phyloP scores from a whole-genome alignment of 2,797 vertebrate species.

The Chaenodraco wilsoni region DNA sequence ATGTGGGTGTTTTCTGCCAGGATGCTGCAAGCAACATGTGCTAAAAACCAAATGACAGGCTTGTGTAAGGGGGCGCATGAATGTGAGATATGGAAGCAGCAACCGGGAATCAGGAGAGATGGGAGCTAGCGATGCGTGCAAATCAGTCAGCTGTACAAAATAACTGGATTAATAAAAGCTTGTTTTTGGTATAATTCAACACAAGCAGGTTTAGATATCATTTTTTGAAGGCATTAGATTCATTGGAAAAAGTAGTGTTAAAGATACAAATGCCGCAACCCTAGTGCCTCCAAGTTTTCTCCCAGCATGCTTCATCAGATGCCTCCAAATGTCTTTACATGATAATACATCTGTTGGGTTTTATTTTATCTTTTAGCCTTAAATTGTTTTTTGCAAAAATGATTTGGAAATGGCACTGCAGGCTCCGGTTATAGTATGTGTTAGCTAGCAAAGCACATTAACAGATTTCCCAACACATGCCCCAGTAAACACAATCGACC shows the following conservation, averaged over 20 bases:
- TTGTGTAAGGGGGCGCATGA: slow-evolving; percentile 11
- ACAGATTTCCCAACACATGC: slow-evolving; percentile 26
- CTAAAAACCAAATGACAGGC: slow-evolving; percentile 34
- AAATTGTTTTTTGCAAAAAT: slow-evolving; percentile 34
- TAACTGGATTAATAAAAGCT: neutral
- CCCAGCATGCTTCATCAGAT: neutral
- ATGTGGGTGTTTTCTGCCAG: slow-evolving; percentile 17
- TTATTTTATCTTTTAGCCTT: slow-evolving; percentile 26
- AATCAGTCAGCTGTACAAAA: slow-evolving; percentile 13
- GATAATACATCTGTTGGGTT: neutral
- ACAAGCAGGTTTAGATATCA: neutral
- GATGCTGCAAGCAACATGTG: slow-evolving; percentile 2
- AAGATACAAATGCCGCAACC: too few species aligned
- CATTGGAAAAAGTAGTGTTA: neutral
- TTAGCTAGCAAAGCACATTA: slow-evolving; percentile 20
- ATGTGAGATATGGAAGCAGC: neutral
- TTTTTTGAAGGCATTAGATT: neutral
- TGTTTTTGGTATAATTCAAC: neutral
- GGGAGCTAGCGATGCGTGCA: neutral
- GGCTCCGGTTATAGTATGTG: slow-evolving; percentile 16
- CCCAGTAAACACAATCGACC: slow-evolving; percentile 43
- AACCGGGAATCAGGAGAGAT: neutral
- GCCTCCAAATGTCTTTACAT: neutral
- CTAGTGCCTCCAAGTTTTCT: neutral
- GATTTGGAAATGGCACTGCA: slow-evolving; percentile 18